Evolutionary conservation across 2,113 vertebrate genomes (phyloP).

Genomic region (Phrynosoma blainvillii): DNA sequence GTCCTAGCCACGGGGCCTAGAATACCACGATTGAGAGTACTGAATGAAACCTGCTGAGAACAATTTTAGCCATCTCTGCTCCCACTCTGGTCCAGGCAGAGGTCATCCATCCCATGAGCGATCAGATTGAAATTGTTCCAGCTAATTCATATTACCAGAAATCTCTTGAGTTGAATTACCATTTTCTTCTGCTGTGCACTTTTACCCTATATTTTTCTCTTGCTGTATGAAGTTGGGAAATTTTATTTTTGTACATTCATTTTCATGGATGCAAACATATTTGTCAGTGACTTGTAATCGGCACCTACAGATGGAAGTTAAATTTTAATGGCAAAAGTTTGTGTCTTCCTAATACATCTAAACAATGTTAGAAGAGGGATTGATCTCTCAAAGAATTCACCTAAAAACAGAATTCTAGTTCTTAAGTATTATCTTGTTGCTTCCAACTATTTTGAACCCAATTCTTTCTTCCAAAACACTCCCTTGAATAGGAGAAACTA

Average conservation of each 20-base stretch:
- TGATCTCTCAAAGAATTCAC: neutral
- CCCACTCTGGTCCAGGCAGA: neutral
- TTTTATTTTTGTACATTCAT: neutral
- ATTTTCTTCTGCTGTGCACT: neutral
- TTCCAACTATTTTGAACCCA: neutral
- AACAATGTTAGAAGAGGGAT: neutral
- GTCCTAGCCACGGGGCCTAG: neutral
- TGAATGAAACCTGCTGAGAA: neutral
- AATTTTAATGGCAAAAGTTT: neutral
- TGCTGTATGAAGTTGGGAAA: neutral
- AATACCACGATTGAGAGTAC: neutral
- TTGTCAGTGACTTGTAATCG: neutral
- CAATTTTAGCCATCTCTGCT: neutral
- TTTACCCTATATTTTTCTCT: neutral
- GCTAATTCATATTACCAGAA: neutral
- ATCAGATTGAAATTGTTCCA: neutral
- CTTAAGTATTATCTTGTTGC: neutral
- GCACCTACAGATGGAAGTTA: neutral
- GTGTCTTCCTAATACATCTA: neutral
- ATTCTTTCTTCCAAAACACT: constrained; percentile 2
- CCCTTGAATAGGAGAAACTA: constrained; percentile 11
- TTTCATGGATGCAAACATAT: neutral
- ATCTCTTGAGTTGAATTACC: neutral
- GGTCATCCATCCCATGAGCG: neutral
- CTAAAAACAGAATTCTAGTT: neutral